phyloP scores from a whole-genome alignment of 2,888 invertebrate genomes.

The Caenorhabditis plicata region DNA sequence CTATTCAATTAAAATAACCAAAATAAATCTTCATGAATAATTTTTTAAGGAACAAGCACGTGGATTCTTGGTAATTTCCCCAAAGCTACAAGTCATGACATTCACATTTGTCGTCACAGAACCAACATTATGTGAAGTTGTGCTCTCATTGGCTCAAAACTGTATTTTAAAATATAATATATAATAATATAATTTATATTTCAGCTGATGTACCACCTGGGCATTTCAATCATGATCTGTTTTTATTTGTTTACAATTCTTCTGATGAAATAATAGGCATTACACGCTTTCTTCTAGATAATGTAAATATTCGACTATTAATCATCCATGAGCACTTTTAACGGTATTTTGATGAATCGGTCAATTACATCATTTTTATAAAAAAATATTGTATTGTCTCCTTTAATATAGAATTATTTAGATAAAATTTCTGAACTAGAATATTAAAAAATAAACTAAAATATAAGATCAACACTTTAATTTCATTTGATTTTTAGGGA shows the following conservation, averaged over 20 bases:
- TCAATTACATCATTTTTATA: no score
- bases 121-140: constrained; percentile 16
- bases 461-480: no score
- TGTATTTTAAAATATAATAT: constrained; percentile 5
- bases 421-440: no score
- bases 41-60: constrained; percentile 9
- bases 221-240: constrained; percentile 20
- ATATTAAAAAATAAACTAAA: no score
- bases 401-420: no score
- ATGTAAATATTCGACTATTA: no score
- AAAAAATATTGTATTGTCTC: no score
- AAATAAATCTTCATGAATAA: no score
- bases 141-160: constrained; percentile 6
- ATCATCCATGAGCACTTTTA: no score
- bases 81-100: constrained; percentile 16
- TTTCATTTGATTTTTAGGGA: no score
- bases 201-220: constrained; percentile 20
- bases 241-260: constrained; percentile 11
- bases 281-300: constrained; percentile 2
- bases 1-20: no score
- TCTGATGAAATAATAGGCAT: constrained; percentile 10
- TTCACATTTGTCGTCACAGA: constrained; percentile 9
- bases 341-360: no score
- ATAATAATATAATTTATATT: neutral
- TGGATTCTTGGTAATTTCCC: constrained; percentile 16